These are phyloP conservation scores for Polymixis flavicincta DNA, from an alignment of 2,888 invertebrate species.

Conservation along the genomic window DNA sequence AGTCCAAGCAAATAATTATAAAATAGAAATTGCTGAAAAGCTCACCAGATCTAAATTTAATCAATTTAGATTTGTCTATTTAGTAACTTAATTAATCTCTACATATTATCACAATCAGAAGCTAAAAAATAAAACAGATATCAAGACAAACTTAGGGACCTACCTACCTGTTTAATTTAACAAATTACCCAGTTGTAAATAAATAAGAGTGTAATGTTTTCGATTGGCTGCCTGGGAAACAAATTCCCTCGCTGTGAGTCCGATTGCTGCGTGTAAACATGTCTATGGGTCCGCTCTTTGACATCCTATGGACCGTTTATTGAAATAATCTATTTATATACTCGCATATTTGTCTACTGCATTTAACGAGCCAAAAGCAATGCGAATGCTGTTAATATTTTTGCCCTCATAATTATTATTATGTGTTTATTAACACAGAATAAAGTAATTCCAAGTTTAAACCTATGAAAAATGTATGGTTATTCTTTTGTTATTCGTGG, in stretches of 20 bases:
- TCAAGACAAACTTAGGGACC: background rate
- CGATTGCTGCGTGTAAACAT: slow-evolving; percentile 64
- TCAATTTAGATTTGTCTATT: slow-evolving; percentile 15
- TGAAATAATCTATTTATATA: slow-evolving; percentile 68
- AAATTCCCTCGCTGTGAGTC: slow-evolving; percentile 55
- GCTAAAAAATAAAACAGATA: background rate
- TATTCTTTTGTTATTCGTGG: too few species aligned
- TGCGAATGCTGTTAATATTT: slow-evolving; percentile 15
- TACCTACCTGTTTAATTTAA: background rate
- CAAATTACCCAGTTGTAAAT: slow-evolving; percentile 28
- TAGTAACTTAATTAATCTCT: slow-evolving; percentile 1
- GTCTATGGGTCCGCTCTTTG: slow-evolving; percentile 69
- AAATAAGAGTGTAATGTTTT: slow-evolving; percentile 60
- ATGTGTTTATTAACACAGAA: too few species aligned
- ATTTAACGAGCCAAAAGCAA: slow-evolving; percentile 41
- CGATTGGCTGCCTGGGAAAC: slow-evolving; percentile 62
- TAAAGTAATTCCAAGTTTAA: too few species aligned
- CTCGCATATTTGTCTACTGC: slow-evolving; percentile 51
- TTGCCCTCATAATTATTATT: background rate
- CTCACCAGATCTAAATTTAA: slow-evolving; percentile 1
- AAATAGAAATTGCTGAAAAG: background rate
- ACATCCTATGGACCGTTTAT: slow-evolving; percentile 68
- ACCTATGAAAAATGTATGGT: too few species aligned
- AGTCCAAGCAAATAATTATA: too few species aligned
- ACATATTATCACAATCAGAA: background rate